Evolutionary conservation across 2,888 invertebrate species (phyloP), one percentile per base, ranked within the genome.

Genomic region (Apoderus coryli): DNA sequence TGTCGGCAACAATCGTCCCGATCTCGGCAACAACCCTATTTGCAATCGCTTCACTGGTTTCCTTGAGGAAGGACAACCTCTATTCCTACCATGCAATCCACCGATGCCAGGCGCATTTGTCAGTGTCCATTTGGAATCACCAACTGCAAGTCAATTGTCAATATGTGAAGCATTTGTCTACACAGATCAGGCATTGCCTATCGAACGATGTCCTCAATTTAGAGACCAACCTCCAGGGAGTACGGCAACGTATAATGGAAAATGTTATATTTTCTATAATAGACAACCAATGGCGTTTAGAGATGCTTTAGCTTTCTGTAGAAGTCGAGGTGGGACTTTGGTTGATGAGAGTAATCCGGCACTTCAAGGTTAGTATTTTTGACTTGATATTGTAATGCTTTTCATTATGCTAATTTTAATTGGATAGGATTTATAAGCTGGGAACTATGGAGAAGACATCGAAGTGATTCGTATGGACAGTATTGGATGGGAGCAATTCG

Each of bases 31-130:
- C 13, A 90, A 90, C 58, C 88, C 89, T 0, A 74, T 90, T 44
- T 90, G 90, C 61, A 90, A 89, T 60, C 71, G 84, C 3, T 90
- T 84, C 59, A 82, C 77, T 4, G 88, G 88, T 2, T 72, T 73
- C 37, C 60, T 86, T 7, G 84, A 89, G 52, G 88, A 88, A 53
- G 89, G 89, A 0, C 82, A 88, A 49, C 89, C 90, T 0, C 64
- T 90, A 4, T 90, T 89, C 60, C 59, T 90, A 29, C 89, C 90
- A 1, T 90, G 90, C 62, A 88, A 88, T 58, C 89, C 89, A 2
- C 89, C 89, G 0, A 89, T 89, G 85, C 86, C 89, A 0, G 89
- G 89, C 1, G 90, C 90, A 5, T 90, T 90, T 56, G 89, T 90
- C 38, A 86, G 85, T 44, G 86, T 90, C 1, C 89, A 89, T 50